Evolutionary conservation across 2,797 vertebrate species (phyloP).

Genomic region (Leptoclinus maculatus): DNA sequence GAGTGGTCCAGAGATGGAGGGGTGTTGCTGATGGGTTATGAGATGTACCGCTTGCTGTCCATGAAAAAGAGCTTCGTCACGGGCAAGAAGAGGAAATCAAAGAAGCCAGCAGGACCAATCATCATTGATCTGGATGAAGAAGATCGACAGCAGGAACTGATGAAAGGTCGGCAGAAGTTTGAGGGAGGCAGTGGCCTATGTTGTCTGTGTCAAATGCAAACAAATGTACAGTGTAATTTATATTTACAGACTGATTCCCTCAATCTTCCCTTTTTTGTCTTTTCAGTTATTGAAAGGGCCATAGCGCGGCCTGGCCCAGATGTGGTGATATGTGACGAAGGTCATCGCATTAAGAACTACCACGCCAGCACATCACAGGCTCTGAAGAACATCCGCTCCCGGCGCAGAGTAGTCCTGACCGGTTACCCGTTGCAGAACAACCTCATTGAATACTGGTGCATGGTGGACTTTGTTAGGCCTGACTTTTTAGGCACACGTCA

Average conservation of each 20-base stretch:
- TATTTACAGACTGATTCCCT: not conserved
- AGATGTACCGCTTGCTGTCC: slow-evolving; percentile 98
- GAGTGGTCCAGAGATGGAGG: slow-evolving; percentile 95
- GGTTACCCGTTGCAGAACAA: slow-evolving; percentile 99
- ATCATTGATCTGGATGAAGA: slow-evolving; percentile 99
- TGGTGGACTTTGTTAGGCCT: slow-evolving; percentile 98
- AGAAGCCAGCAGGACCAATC: slow-evolving; percentile 94
- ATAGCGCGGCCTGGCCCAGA: slow-evolving; percentile 96
- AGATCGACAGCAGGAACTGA: slow-evolving; percentile 96
- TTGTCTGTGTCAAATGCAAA: not conserved
- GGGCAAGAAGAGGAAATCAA: slow-evolving; percentile 96
- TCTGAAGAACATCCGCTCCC: slow-evolving; percentile 96
- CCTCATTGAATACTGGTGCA: slow-evolving; percentile 99
- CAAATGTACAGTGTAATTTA: not conserved
- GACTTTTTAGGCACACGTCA: slow-evolving; percentile 97
- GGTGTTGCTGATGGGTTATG: slow-evolving; percentile 98
- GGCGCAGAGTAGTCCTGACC: slow-evolving; percentile 93
- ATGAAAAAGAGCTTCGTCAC: slow-evolving; percentile 98
- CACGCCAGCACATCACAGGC: slow-evolving; percentile 98
- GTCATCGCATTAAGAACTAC: slow-evolving; percentile 99
- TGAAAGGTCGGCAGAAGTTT: slow-evolving; percentile 87
- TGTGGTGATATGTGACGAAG: slow-evolving; percentile 98
- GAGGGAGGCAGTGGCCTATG: not conserved
- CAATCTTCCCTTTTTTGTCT: not conserved
- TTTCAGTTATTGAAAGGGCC: slow-evolving; percentile 93